Evolutionary conservation across 2,113 vertebrate genomes (phyloP).

Genomic region (Coreoperca whiteheadi): DNA sequence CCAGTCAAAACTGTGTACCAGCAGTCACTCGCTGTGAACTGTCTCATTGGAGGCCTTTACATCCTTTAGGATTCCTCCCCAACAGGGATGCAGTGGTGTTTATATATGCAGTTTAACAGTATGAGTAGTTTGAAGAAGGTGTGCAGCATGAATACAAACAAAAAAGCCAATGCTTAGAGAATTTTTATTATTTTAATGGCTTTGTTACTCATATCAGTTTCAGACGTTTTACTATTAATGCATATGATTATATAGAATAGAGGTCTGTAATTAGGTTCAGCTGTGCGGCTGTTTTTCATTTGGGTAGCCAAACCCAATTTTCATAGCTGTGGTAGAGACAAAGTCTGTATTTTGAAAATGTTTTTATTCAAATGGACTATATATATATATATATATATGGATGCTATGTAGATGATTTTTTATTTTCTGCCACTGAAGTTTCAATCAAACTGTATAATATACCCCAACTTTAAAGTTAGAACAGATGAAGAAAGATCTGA

Average conservation of each 20-base stretch:
- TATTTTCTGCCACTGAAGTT: slow-evolving; percentile 11
- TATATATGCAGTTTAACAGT: slow-evolving; percentile 5
- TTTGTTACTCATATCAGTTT: slow-evolving; percentile 44
- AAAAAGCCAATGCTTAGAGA: not conserved
- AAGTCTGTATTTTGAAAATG: slow-evolving; percentile 17
- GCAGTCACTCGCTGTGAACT: not conserved
- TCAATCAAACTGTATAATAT: slow-evolving; percentile 2
- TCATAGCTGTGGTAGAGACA: slow-evolving; percentile 11
- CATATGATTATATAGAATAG: slow-evolving; percentile 43
- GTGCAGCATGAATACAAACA: slow-evolving; percentile 15
- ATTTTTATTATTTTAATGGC: slow-evolving; percentile 31
- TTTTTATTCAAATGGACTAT: slow-evolving; percentile 35
- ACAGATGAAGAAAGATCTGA: slow-evolving; percentile 22
- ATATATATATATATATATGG: too few relatives aligned
- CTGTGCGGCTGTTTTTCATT: slow-evolving; percentile 43
- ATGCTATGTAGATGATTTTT: not conserved
- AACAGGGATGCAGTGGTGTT: not conserved
- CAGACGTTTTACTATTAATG: slow-evolving; percentile 45
- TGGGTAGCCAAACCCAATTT: slow-evolving; percentile 25
- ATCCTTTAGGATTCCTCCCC: not conserved
- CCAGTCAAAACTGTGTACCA: slow-evolving; percentile 10
- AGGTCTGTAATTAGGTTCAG: slow-evolving; percentile 58
- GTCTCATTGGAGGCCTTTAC: slow-evolving; percentile 15
- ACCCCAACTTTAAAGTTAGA: not conserved
- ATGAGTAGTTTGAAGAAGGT: slow-evolving; percentile 8